Percentiles rank a stretch among this genome's conserved stretches.
phyloP scores from a whole-genome alignment of 1,140 invertebrate species.

The Mylabris phalerata region DNA sequence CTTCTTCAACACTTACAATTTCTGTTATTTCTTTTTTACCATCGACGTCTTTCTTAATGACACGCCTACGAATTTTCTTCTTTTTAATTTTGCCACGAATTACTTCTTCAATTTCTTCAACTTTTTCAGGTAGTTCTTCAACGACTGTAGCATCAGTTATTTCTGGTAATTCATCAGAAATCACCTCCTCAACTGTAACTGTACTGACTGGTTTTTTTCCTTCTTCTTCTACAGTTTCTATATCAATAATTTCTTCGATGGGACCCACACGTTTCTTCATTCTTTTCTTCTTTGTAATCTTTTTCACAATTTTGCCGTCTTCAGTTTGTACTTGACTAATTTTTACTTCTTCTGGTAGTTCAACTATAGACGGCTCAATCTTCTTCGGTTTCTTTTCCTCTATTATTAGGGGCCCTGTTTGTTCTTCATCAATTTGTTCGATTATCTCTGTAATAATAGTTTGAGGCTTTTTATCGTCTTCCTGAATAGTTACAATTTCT shows the following conservation, averaged over 20 bases:
- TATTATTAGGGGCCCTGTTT: conserved; percentile 29
- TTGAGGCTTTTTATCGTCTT: conserved; percentile 41
- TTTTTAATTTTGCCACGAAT: conserved; percentile 33
- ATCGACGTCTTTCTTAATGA: conserved; percentile 38
- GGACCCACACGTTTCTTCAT: conserved; percentile 29
- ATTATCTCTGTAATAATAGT: conserved; percentile 16
- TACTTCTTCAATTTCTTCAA: conserved; percentile 25
- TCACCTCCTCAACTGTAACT: conserved; percentile 37
- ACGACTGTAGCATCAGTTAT: conserved; percentile 19
- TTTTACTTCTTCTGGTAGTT: conserved; percentile 36
- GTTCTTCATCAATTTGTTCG: conserved; percentile 29
- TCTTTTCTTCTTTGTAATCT: conserved; percentile 14
- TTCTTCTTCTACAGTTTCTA: conserved; percentile 44
- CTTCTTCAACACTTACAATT: conserved; percentile 42
- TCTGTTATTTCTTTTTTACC: conserved; percentile 38
- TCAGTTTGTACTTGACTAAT: conserved; percentile 2
- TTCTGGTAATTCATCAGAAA: conserved; percentile 19
- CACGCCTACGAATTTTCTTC: conserved; percentile 40
- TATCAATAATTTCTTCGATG: conserved; percentile 41
- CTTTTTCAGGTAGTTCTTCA: conserved; percentile 32
- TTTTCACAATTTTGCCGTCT: conserved; percentile 12
- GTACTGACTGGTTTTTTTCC: conserved; percentile 40
- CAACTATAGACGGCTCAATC: conserved; percentile 32
- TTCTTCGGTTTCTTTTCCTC: conserved; percentile 18
- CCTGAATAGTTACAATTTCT: conserved; percentile 46